phyloP scores from a whole-genome alignment of 2,797 vertebrate genomes.

The Sciurus carolinensis region DNA sequence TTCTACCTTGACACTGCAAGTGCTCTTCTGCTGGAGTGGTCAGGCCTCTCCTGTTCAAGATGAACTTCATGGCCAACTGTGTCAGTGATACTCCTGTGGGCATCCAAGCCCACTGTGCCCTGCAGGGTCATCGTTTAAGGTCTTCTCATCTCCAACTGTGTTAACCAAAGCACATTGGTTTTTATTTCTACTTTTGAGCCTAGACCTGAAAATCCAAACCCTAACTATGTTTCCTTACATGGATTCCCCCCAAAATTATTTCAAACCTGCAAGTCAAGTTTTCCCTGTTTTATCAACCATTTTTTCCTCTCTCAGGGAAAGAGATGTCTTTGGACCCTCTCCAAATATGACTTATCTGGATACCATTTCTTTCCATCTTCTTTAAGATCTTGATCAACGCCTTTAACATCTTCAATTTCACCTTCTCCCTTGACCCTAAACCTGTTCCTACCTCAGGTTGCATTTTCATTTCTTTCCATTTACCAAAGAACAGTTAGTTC shows the following conservation, averaged over 20 bases:
- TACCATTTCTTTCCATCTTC: background rate
- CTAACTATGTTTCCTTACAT: background rate
- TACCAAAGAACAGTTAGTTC: background rate
- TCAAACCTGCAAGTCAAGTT: background rate
- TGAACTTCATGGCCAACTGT: background rate
- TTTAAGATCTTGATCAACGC: background rate
- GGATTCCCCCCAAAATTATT: background rate
- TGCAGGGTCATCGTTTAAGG: background rate
- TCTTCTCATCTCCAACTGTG: background rate
- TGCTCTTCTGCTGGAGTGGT: background rate
- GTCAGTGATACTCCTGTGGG: background rate
- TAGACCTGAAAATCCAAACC: conserved; percentile 15
- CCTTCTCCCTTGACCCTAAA: background rate
- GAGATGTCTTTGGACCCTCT: background rate
- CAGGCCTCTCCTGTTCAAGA: background rate
- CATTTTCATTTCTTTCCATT: conserved; percentile 27
- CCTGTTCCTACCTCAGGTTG: background rate
- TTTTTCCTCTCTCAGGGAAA: conserved; percentile 3
- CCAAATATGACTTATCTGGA: background rate
- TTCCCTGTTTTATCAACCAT: background rate
- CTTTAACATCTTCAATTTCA: background rate
- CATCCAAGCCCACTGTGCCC: background rate
- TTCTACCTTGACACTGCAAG: background rate
- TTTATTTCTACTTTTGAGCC: conserved; percentile 27
- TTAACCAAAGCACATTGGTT: background rate